A percentile compares a stretch with the other conserved stretches of the same genome.
These are phyloP conservation scores for Julus scanicus DNA, from an alignment of 2,888 invertebrate species.

Conservation along the genomic window DNA sequence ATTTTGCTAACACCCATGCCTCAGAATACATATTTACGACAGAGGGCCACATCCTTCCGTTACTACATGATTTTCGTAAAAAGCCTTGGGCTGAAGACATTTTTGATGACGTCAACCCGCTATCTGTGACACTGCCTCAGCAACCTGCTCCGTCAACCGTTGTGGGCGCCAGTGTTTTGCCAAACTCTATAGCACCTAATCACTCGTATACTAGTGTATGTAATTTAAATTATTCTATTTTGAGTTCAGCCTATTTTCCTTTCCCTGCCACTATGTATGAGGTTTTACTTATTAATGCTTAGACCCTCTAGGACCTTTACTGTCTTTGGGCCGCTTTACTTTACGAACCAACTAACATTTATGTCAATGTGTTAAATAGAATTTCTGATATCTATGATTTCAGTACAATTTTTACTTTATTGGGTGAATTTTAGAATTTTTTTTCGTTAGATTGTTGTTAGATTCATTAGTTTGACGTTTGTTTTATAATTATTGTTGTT, in stretches of 20 bases:
- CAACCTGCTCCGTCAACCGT: not conserved
- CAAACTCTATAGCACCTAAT: constrained; percentile 25
- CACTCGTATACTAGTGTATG: constrained; percentile 46
- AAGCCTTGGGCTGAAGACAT: constrained; percentile 47
- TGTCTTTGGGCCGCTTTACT: no score
- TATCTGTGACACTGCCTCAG: not conserved
- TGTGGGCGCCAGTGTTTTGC: not conserved
- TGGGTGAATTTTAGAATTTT: no score
- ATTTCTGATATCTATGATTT: no score
- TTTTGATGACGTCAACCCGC: not conserved
- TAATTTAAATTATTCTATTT: not conserved
- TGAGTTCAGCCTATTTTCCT: no score
- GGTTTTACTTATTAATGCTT: no score
- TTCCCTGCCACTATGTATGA: no score
- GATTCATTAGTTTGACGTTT: not conserved
- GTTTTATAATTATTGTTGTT: not conserved
- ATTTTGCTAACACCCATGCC: constrained; percentile 71
- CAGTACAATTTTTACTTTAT: no score
- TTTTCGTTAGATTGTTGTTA: no score
- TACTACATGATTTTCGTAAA: constrained; percentile 62
- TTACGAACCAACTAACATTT: no score
- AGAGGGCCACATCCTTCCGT: constrained; percentile 73
- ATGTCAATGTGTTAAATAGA: no score
- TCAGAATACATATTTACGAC: constrained; percentile 72
- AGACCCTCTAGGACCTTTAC: no score